Base-by-base conservation (phyloP, 2,113 vertebrate genomes). In the Acanthisitta chloris region DNA sequence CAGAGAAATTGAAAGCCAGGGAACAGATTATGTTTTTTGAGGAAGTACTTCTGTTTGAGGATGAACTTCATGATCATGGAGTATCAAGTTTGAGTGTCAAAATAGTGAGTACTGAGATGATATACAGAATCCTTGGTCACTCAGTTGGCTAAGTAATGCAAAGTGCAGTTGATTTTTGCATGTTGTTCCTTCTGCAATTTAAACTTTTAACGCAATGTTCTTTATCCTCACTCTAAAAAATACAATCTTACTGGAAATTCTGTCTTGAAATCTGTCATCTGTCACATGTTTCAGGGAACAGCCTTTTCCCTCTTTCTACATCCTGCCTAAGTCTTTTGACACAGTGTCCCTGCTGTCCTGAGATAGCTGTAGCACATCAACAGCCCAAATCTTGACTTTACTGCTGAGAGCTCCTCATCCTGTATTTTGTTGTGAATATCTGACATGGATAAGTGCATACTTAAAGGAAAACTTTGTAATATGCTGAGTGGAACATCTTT, bases 1-100 rank as follows among this genome's bases (percentile, higher is more conserved):
- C 99, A 96, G 99, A 99, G 94, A 99, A 99, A 96, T 94, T 99
- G 92, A 99, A 99, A 97, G 98, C 99, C 36, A 98, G 99, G 36
- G 99, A 99, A 57, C 99, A 99, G 97, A 99, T 99, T 77, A 98
- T 99, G 98, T 99, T 99, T 97, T 99, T 99, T 80, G 99, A 99
- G 90, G 99, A 99, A 74, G 99, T 99, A 58, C 97, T 99, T 51
- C 96, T 99, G 49, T 99, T 99, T 96, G 99, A 99, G 96, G 99
- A 99, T 6, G 99, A 99, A 92, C 98, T 99, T 71, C 99, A 99
- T 12, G 99, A 99, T 97, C 99, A 99, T 29, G 99, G 99, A 54
- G 99, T 99, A 65, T 99, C 99, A 34, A 99, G 98, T 97, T 96
- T 99, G 83, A 99, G 98, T 73, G 99, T 99, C 54, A 99, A 99